Conservation (phyloP, 2,888 invertebrate genomes). For the Ectemnius lituratus region DNA sequence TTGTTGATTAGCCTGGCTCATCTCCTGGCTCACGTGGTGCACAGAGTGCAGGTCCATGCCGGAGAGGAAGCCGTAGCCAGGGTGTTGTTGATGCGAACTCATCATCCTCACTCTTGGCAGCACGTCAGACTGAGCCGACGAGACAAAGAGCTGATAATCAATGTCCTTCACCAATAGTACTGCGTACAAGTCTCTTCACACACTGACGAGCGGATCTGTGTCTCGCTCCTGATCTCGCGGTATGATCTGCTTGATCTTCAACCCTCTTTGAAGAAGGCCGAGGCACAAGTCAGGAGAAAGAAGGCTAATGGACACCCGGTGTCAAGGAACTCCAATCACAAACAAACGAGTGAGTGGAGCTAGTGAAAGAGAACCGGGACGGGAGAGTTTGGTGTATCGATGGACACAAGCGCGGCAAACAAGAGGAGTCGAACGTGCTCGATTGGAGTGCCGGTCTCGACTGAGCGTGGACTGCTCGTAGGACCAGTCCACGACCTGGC, state of each 20-base stretch:
- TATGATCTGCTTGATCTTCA: no score
- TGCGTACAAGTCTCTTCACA: slow-evolving; percentile 3
- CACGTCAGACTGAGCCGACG: not conserved
- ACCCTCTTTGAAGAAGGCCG: not conserved
- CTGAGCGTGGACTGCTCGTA: slow-evolving; percentile 49
- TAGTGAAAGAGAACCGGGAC: no score
- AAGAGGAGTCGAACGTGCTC: slow-evolving; percentile 39
- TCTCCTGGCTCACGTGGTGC: slow-evolving; percentile 56
- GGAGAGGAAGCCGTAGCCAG: slow-evolving; percentile 61
- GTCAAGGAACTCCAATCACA: not conserved
- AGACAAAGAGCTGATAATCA: not conserved
- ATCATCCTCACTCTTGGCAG: slow-evolving; percentile 52
- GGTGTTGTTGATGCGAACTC: slow-evolving; percentile 65
- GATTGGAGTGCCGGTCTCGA: slow-evolving; percentile 53
- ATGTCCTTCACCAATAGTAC: not conserved
- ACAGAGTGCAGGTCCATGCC: slow-evolving; percentile 64
- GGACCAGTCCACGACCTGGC: slow-evolving; percentile 43
- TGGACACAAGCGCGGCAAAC: slow-evolving; percentile 17
- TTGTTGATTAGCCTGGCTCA: slow-evolving; percentile 40
- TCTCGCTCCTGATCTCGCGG: slow-evolving; percentile 3
- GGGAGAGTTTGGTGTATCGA: no score
- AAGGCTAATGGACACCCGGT: not conserved
- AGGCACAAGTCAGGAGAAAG: not conserved
- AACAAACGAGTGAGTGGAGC: not conserved
- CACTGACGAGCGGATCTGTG: slow-evolving; percentile 13